Percentiles rank a stretch among this genome's conserved stretches.
Conservation (phyloP, 2,888 invertebrate genomes). For the Latrodectus hesperus region DNA sequence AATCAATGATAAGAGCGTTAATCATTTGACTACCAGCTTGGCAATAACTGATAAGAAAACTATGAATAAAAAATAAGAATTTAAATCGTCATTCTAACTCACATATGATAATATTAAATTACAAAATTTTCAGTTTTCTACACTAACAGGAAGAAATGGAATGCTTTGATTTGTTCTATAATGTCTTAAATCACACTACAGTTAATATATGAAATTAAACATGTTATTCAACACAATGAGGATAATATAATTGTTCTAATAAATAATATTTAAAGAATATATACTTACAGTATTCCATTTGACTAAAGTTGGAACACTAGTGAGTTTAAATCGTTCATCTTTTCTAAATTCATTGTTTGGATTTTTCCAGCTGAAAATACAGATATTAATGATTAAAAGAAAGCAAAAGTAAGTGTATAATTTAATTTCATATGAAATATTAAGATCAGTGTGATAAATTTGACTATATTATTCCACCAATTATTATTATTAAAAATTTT, state of each 20-base stretch:
- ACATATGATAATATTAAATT: neutral
- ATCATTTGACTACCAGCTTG: too few species aligned
- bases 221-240: neutral
- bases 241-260: neutral
- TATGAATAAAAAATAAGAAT: too few species aligned
- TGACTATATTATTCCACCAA: too few species aligned
- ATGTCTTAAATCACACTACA: neutral
- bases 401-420: too few species aligned
- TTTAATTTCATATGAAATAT: too few species aligned
- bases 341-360: slow-evolving; percentile 86
- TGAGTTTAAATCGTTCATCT: slow-evolving; percentile 82
- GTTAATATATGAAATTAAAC: neutral
- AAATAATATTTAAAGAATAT: neutral
- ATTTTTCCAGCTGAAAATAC: slow-evolving; percentile 85
- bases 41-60: too few species aligned
- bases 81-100: too few species aligned
- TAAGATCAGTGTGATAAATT: too few species aligned
- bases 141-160: too few species aligned
- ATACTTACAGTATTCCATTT: slow-evolving; percentile 81
- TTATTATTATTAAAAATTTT: neutral
- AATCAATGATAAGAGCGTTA: too few species aligned
- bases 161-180: neutral
- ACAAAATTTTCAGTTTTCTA: neutral
- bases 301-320: slow-evolving; percentile 87
- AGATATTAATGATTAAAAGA: neutral